Percentiles rank a stretch among this genome's conserved stretches.
phyloP scores from a whole-genome alignment of 2,888 invertebrate species.

The Xanthorhoe spadicearia region DNA sequence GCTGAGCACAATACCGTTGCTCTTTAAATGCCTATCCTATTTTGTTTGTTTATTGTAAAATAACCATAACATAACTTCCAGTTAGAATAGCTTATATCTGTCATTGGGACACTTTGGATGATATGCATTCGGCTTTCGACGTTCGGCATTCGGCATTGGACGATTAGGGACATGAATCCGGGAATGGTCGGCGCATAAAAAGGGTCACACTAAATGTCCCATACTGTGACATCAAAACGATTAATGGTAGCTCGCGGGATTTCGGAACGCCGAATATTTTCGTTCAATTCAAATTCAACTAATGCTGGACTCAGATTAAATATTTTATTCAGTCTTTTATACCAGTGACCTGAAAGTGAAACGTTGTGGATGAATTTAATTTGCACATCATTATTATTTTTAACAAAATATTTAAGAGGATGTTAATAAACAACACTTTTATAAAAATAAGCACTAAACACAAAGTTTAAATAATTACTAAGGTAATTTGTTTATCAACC shows the following conservation, averaged over 20 bases:
- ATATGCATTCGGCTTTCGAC: conserved; percentile 52
- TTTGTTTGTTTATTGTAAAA: conserved; percentile 26
- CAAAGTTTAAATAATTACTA: conserved; percentile 11
- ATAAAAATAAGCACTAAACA: not conserved
- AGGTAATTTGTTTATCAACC: conserved; percentile 25
- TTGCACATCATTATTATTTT: conserved; percentile 22
- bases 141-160: conserved; percentile 64
- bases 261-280: conserved; percentile 75
- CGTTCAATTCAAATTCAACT: conserved; percentile 73
- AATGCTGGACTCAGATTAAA: conserved; percentile 68
- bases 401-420: not conserved
- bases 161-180: conserved; percentile 73
- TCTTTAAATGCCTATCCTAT: conserved; percentile 2
- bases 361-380: conserved; percentile 33
- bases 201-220: conserved; percentile 84
- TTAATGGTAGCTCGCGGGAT: conserved; percentile 76
- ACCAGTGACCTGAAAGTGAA: conserved; percentile 47
- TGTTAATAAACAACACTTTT: not conserved
- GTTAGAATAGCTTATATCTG: conserved; percentile 28
- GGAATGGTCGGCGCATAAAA: conserved; percentile 73
- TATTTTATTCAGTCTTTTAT: conserved; percentile 59
- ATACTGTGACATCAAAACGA: conserved; percentile 83
- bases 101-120: conserved; percentile 31
- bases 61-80: conserved; percentile 24
- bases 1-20: conserved; percentile 1